phyloP scores from a whole-genome alignment of 2,797 vertebrate genomes.

The Diceros bicornis region DNA sequence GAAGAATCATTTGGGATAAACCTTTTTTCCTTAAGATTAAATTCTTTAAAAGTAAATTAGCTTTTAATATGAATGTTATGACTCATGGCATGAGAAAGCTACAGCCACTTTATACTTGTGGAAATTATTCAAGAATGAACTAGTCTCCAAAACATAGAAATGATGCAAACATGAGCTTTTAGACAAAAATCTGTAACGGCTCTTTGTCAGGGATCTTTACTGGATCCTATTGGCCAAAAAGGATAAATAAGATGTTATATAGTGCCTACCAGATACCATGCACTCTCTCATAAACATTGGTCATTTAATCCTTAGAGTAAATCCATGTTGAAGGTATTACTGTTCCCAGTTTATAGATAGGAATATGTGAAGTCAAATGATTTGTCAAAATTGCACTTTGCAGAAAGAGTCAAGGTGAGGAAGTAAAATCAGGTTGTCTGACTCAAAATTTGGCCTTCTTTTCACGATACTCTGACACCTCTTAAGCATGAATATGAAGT shows the following conservation, averaged over 20 bases:
- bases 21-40: constrained; percentile 33
- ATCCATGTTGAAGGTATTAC: not conserved
- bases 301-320: not conserved
- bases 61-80: constrained; percentile 22
- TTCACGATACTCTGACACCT: not conserved
- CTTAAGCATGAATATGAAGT: not conserved
- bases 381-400: not conserved
- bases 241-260: not conserved
- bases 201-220: not conserved
- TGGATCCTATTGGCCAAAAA: not conserved
- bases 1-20: not conserved
- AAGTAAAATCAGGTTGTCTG: constrained; percentile 46
- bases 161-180: not conserved
- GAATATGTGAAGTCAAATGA: not conserved
- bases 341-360: not conserved
- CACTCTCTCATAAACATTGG: not conserved
- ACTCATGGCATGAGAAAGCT: constrained; percentile 17
- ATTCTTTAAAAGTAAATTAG: constrained; percentile 62
- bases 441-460: constrained; percentile 10
- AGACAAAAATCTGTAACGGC: constrained; percentile 6
- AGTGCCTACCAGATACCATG: not conserved
- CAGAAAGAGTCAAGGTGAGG: not conserved
- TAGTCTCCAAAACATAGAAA: constrained; percentile 43
- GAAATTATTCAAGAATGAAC: constrained; percentile 54
- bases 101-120: not conserved